Conservation (phyloP, 2,113 vertebrate species). For the Pollimyrus isidori region DNA sequence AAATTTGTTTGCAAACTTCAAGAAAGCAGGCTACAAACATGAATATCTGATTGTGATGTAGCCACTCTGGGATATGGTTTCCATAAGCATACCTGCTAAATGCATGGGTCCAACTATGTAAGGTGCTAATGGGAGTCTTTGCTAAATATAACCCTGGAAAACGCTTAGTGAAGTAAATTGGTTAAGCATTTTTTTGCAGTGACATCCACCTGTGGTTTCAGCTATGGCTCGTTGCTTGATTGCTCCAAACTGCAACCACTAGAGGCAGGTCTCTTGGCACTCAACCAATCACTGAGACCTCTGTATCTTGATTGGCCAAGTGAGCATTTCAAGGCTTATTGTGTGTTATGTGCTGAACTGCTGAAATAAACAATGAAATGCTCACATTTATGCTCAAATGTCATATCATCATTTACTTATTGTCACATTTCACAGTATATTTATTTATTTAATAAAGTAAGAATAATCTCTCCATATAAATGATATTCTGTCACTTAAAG, state of each 20-base stretch:
- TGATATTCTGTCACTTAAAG: neutral
- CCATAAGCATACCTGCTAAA: too few relatives aligned
- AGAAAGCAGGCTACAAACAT: too few relatives aligned
- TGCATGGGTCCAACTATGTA: too few relatives aligned
- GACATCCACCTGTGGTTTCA: neutral
- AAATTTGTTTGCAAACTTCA: too few relatives aligned
- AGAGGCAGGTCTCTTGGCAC: neutral
- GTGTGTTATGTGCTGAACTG: neutral
- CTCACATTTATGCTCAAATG: neutral
- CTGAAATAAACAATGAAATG: neutral
- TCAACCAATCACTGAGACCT: neutral
- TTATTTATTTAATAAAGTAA: neutral
- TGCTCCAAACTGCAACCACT: neutral
- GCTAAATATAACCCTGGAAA: neutral
- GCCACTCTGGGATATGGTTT: too few relatives aligned
- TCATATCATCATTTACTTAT: neutral
- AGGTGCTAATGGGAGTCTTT: too few relatives aligned
- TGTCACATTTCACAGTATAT: neutral
- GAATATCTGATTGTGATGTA: too few relatives aligned
- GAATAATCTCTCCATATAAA: neutral
- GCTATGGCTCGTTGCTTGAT: neutral
- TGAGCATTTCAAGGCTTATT: neutral
- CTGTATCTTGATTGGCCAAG: neutral
- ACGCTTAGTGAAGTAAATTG: neutral
- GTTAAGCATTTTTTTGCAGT: neutral